phyloP scores from a whole-genome alignment of 2,113 vertebrate species.

The Tachycineta bicolor region DNA sequence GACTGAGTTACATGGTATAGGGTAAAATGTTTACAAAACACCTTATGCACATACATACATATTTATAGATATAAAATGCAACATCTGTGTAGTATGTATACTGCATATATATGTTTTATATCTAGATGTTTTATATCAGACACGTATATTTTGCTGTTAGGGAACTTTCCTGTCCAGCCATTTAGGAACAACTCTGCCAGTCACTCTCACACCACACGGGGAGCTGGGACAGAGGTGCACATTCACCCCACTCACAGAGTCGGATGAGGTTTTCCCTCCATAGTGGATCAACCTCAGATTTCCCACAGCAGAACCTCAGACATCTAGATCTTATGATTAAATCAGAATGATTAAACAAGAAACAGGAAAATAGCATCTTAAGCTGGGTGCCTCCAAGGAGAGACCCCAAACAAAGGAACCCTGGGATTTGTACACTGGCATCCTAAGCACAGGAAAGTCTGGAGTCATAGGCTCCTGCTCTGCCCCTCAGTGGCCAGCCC shows the following conservation, averaged over 20 bases:
- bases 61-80: not conserved
- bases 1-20: not conserved
- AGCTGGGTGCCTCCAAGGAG: not conserved
- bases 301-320: not conserved
- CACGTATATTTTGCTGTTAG: not conserved
- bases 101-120: not conserved
- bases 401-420: not conserved
- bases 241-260: not conserved
- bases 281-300: not conserved
- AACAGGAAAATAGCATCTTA: not conserved
- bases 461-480: not conserved
- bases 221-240: accelerated
- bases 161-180: not conserved
- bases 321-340: not conserved
- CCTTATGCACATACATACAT: not conserved
- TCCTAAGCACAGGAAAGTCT: not conserved
- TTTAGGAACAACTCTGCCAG: not conserved
- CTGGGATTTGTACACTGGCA: not conserved
- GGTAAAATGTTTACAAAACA: not conserved
- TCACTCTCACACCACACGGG: not conserved
- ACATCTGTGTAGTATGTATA: not conserved
- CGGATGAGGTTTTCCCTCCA: not conserved
- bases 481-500: too few species aligned
- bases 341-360: not conserved
- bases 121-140: not conserved